Evolutionary conservation across 2,113 vertebrate genomes (phyloP), one percentile per base, ranked within the genome.

Genomic region (Piprites chloris): DNA sequence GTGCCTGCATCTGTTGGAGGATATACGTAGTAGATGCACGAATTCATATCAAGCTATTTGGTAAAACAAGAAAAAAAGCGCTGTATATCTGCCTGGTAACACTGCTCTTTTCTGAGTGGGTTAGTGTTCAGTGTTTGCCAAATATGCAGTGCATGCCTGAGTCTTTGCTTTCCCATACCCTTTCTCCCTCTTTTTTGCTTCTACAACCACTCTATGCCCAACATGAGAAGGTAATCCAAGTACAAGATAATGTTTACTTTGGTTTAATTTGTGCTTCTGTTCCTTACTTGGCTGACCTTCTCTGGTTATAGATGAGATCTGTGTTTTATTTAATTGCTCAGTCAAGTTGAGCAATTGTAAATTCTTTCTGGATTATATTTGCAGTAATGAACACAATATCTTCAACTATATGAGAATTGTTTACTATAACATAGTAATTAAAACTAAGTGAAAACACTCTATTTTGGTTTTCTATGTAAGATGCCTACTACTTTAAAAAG

Each of bases 211-310:
- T 86, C 59, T 7, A 35, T 5, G 2, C 46, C 52, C 26, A 61
- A 37, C 44, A 44, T 7, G 7, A 86, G 55, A 85, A 84, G 82
- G 47, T 81, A 84, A 81, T 88, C 47, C 52, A 86, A 90, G 63
- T 92, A 66, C 39, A 74, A 47, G 59, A 79, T 85, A 89, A 85
- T 85, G 42, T 63, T 85, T 93, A 87, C 46, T 87, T 95, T 93
- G 18, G 50, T 95, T 93, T 93, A 92, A 78, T 56, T 96, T 11
- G 1, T 30, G 30, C 8, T 90, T 78, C 89, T 95, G 24, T 74
- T 94, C 52, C 26, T 75, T 90, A 49, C 28, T 89, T 66, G 37
- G 44, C 65, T 75, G 23, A 46, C 24, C 22, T 95, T 88, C 78
- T 75, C 56, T 89, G 47, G 8, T 84, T 85, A 30, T 52, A 65